Conservation (phyloP, 2,888 invertebrate species). For the Helleia helle region DNA sequence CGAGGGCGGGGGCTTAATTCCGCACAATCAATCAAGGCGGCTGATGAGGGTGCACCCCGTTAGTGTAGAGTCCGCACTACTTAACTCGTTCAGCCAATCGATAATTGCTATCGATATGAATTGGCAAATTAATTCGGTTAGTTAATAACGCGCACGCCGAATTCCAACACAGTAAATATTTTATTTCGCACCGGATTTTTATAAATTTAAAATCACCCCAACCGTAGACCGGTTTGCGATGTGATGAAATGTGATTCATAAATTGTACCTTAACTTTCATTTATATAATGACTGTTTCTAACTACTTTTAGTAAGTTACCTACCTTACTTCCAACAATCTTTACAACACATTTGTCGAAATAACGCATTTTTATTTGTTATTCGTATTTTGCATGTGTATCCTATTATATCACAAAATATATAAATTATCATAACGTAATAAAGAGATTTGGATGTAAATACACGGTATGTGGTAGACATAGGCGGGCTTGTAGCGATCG, state of each 20-base stretch:
- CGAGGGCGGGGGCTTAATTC: conserved; percentile 49
- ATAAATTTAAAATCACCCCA: conserved; percentile 52
- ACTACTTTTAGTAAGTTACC: no score
- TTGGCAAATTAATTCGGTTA: conserved; percentile 38
- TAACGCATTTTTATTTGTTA: no score
- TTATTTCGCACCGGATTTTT: conserved; percentile 51
- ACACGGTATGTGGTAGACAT: conserved; percentile 27
- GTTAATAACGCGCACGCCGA: conserved; percentile 30
- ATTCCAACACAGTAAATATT: conserved; percentile 25
- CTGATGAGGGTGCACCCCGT: conserved; percentile 48
- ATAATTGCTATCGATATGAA: conserved; percentile 37
- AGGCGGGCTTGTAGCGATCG: conserved; percentile 21
- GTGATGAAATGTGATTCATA: conserved; percentile 26
- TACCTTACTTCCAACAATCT: no score
- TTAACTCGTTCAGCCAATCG: conserved; percentile 38
- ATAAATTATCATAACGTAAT: no score
- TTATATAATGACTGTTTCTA: no score
- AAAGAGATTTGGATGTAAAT: conserved; percentile 29
- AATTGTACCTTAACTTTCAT: conserved; percentile 12
- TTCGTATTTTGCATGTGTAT: no score
- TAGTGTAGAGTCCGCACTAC: conserved; percentile 40
- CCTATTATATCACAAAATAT: no score
- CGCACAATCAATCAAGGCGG: conserved; percentile 60
- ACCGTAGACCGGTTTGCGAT: conserved; percentile 44
- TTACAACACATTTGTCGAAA: no score